Conservation (phyloP, 2,113 vertebrate genomes). For the Aepyceros melampus region DNA sequence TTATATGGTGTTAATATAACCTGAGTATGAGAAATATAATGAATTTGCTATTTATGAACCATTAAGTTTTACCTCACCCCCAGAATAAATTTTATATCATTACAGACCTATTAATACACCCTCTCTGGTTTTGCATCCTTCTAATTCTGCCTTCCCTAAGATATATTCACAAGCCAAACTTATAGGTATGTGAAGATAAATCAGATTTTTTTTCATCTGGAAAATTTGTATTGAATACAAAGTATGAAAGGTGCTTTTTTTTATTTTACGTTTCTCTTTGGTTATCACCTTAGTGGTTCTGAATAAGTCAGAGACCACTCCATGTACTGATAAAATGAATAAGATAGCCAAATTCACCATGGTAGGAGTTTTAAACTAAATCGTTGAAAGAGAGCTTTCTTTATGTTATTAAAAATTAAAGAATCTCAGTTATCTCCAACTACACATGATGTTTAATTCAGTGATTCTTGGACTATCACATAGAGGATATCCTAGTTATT, state of each 20-base stretch:
- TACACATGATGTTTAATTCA: background rate
- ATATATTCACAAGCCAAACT: background rate
- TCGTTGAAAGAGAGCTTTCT: background rate
- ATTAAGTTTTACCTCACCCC: constrained; percentile 80
- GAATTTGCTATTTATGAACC: constrained; percentile 84
- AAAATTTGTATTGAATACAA: background rate
- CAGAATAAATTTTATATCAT: constrained; percentile 80
- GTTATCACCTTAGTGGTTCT: background rate
- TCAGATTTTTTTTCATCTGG: background rate
- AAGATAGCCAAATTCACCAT: background rate
- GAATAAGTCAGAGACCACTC: background rate
- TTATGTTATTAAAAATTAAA: background rate
- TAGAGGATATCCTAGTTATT: background rate
- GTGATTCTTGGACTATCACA: background rate
- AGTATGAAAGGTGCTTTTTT: background rate
- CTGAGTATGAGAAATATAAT: constrained; percentile 84
- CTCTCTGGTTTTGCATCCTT: background rate
- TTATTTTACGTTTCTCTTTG: background rate
- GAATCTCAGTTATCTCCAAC: background rate
- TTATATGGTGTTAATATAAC: constrained; percentile 83
- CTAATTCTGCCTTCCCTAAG: background rate
- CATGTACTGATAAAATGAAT: background rate
- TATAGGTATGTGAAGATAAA: background rate
- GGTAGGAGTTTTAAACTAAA: background rate
- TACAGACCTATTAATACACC: constrained; percentile 76